These are phyloP conservation scores for Manis pentadactyla DNA, from an alignment of 2,797 vertebrate genomes.

Conservation along the genomic window DNA sequence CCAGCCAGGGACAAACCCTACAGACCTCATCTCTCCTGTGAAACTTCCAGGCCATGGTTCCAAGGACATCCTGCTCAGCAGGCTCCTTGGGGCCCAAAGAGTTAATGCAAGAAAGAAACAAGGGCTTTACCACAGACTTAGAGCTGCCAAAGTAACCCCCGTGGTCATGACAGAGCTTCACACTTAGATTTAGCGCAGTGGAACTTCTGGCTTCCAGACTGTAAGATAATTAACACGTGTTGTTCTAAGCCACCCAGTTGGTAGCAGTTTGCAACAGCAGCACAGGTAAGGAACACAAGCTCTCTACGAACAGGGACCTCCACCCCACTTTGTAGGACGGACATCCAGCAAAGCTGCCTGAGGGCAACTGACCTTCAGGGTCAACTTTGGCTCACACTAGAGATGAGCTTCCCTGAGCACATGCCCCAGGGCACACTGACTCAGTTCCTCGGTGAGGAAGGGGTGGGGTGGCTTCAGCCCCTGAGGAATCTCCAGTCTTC, in stretches of 20 bases:
- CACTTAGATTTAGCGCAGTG: background rate
- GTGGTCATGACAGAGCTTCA: background rate
- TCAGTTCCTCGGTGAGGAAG: background rate
- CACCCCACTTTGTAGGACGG: background rate
- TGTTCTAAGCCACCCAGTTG: background rate
- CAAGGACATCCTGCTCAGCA: background rate
- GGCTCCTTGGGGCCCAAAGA: background rate
- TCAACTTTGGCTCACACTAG: background rate
- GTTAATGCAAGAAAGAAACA: background rate
- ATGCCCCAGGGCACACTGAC: background rate
- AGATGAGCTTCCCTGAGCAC: background rate
- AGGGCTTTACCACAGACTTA: background rate
- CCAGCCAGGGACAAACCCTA: background rate
- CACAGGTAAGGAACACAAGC: background rate
- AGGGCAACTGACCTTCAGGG: fast-evolving
- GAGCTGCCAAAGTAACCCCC: background rate
- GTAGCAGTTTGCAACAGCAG: background rate
- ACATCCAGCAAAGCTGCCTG: background rate
- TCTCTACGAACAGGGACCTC: background rate
- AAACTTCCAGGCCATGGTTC: background rate
- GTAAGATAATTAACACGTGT: background rate
- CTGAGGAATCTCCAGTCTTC: background rate
- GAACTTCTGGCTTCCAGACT: background rate
- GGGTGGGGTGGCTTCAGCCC: background rate
- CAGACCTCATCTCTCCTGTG: background rate